These are phyloP conservation scores for Seriola quinqueradiata DNA, from an alignment of 2,113 vertebrate genomes.

Conservation along the genomic window DNA sequence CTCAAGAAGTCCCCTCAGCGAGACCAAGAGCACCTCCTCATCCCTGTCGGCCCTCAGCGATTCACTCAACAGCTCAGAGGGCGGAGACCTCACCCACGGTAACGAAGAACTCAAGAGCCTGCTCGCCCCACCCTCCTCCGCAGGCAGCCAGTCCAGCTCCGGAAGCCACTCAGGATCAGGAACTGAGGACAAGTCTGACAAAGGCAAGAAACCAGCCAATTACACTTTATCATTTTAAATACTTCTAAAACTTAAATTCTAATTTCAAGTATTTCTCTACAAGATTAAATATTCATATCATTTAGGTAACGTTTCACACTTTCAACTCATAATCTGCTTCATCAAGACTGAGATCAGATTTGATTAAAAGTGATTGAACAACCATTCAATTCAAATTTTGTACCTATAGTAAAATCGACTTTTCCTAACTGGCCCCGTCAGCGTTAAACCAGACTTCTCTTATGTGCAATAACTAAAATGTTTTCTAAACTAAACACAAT, in stretches of 20 bases:
- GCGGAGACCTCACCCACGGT: slow-evolving; percentile 89
- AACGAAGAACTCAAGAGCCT: slow-evolving; percentile 91
- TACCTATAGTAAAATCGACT: background rate
- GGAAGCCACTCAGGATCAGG: slow-evolving; percentile 90
- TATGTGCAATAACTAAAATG: background rate
- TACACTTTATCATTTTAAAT: background rate
- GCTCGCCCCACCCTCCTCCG: slow-evolving; percentile 92
- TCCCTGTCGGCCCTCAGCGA: slow-evolving; percentile 97
- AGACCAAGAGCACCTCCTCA: slow-evolving; percentile 92
- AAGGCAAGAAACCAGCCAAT: slow-evolving; percentile 85
- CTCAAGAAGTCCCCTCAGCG: slow-evolving; percentile 93
- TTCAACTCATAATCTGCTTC: background rate
- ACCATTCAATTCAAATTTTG: background rate
- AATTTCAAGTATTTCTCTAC: background rate
- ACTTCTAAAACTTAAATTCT: too few species aligned
- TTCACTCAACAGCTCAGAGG: slow-evolving; percentile 96
- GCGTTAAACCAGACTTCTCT: background rate
- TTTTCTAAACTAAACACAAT: too few species aligned
- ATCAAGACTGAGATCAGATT: background rate
- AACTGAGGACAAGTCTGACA: slow-evolving; percentile 95
- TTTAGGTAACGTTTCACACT: background rate
- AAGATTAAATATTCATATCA: background rate
- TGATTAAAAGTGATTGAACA: background rate
- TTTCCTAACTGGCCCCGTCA: background rate
- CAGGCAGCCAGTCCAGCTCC: slow-evolving; percentile 91